Evolutionary conservation across 1,140 invertebrate species (phyloP).

Genomic region (Scaptodrosophila lebanonensis): DNA sequence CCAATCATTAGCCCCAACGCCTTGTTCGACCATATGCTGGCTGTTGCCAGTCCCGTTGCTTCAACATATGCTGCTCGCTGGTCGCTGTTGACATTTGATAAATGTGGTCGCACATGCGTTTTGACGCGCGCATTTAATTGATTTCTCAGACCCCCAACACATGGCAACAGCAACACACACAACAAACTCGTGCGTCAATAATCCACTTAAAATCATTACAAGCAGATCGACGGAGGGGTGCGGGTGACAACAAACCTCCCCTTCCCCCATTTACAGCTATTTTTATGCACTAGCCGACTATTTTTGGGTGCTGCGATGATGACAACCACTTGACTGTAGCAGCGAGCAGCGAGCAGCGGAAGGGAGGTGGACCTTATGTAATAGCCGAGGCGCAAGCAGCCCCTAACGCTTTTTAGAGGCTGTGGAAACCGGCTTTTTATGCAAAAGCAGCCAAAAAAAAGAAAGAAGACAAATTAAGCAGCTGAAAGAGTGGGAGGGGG

Average conservation of each 20-base stretch:
- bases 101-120: conserved; percentile 56
- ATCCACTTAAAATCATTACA: conserved; percentile 61
- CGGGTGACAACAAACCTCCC: neutral
- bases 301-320: no score
- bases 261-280: no score
- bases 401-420: conserved; percentile 37
- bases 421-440: conserved; percentile 67
- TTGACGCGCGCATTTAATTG: conserved; percentile 63
- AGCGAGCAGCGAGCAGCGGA: neutral
- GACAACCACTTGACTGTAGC: no score
- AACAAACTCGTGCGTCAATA: conserved; percentile 41
- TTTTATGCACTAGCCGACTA: no score
- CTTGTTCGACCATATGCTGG: conserved; percentile 34
- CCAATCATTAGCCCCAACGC: neutral
- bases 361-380: no score
- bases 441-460: conserved; percentile 60
- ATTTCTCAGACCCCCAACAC: conserved; percentile 48
- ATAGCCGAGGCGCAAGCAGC: conserved; percentile 54
- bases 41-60: conserved; percentile 15
- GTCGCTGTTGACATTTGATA: conserved; percentile 58
- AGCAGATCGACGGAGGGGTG: neutral
- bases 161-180: conserved; percentile 11
- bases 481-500: conserved; percentile 4
- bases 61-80: conserved; percentile 40
- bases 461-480: conserved; percentile 17